Evolutionary conservation across 2,888 invertebrate genomes (phyloP).

Genomic region (Mythimna ferrago): DNA sequence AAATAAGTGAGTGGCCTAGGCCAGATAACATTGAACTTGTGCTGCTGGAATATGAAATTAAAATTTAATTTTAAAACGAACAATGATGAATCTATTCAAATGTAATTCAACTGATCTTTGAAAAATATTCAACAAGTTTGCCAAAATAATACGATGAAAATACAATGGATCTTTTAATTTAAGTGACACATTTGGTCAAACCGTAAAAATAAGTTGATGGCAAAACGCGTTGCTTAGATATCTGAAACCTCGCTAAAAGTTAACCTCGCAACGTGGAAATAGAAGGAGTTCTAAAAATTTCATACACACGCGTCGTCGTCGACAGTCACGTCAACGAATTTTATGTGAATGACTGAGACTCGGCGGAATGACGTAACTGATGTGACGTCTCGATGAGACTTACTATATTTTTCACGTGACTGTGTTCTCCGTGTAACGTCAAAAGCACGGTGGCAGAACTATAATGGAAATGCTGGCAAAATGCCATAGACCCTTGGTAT

Average conservation of each 20-base stretch:
- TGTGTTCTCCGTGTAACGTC: too few species aligned
- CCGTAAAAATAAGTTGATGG: background rate
- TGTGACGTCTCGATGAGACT: too few species aligned
- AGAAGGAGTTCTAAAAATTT: background rate
- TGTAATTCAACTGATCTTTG: conserved; percentile 1
- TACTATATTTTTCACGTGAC: too few species aligned
- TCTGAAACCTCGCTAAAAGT: background rate
- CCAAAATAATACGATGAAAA: too few species aligned
- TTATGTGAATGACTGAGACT: background rate
- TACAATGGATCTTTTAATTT: background rate
- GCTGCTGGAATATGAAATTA: conserved; percentile 17
- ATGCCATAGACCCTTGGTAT: too few species aligned
- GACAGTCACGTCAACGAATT: background rate
- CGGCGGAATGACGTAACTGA: too few species aligned
- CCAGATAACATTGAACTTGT: conserved; percentile 29
- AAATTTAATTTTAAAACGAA: conserved; percentile 10
- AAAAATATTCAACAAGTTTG: background rate
- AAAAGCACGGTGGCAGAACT: too few species aligned
- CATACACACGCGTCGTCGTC: background rate
- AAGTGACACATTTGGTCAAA: background rate
- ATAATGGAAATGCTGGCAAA: too few species aligned
- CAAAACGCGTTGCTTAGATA: background rate
- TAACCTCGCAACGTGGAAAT: too few species aligned
- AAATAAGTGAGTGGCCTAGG: conserved; percentile 23
- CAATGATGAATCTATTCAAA: conserved; percentile 4